phyloP scores from a whole-genome alignment of 2,797 vertebrate genomes.

The Halcyon chelicuti region DNA sequence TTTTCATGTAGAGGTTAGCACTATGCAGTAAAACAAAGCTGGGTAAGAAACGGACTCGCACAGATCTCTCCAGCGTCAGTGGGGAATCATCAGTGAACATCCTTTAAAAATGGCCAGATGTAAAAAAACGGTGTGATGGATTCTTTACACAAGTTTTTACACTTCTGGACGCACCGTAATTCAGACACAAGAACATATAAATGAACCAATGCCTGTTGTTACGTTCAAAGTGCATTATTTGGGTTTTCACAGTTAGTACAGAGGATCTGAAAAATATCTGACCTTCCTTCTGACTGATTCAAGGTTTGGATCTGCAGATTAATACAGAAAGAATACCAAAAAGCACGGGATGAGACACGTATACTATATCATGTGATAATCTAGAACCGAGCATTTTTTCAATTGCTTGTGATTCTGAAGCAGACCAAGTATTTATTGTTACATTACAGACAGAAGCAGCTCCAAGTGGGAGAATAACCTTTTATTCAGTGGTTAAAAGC shows the following conservation, averaged over 20 bases:
- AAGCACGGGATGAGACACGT: background rate
- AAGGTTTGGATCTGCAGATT: background rate
- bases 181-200: background rate
- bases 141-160: background rate
- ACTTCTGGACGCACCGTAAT: background rate
- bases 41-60: background rate
- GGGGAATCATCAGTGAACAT: background rate
- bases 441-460: background rate
- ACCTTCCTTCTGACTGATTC: background rate
- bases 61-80: background rate
- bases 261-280: background rate
- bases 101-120: background rate
- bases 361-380: background rate
- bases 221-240: background rate
- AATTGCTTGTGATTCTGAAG: background rate
- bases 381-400: background rate
- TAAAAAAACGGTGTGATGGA: background rate
- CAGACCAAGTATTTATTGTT: background rate
- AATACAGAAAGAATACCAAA: background rate
- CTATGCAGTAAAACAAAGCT: background rate
- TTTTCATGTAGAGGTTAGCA: background rate
- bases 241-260: background rate
- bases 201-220: background rate
- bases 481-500: background rate
- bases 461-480: background rate